Conservation (phyloP, 2,113 vertebrate species). For the Grallaria varia region DNA sequence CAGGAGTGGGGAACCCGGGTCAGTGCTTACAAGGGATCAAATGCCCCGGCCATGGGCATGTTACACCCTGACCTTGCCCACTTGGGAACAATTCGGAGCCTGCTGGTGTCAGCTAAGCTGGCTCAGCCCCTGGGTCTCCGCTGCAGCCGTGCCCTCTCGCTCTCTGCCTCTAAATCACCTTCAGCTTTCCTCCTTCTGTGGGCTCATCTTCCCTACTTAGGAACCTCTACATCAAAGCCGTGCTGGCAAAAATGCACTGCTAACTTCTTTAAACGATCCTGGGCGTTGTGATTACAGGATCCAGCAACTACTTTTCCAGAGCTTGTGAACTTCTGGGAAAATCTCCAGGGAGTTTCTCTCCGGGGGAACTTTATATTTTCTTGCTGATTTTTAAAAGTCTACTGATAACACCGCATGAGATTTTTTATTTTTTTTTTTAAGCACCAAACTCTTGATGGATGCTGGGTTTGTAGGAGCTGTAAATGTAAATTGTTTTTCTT, state of each 20-base stretch:
- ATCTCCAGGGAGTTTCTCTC: conserved; percentile 50
- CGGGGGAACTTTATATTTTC: conserved; percentile 55
- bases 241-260: neutral
- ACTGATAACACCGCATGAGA: neutral
- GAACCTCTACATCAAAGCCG: conserved; percentile 37
- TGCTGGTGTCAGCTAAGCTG: neutral
- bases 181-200: neutral
- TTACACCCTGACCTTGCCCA: neutral
- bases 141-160: neutral
- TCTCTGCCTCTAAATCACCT: conserved; percentile 40
- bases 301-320: conserved; percentile 47
- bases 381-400: conserved; percentile 36
- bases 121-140: neutral
- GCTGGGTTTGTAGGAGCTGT: conserved; percentile 40
- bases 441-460: conserved; percentile 60
- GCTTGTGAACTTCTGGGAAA: conserved; percentile 34
- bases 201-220: conserved; percentile 10
- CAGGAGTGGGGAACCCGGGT: neutral
- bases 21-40: neutral
- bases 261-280: neutral
- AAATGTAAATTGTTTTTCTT: conserved; percentile 69
- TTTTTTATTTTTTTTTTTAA: neutral
- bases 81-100: accelerated
- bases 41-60: accelerated
- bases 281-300: neutral